A percentile compares a stretch with the other conserved stretches of the same genome.
These are phyloP conservation scores for Clarias batrachus DNA, from an alignment of 2,113 vertebrate genomes.

Conservation along the genomic window DNA sequence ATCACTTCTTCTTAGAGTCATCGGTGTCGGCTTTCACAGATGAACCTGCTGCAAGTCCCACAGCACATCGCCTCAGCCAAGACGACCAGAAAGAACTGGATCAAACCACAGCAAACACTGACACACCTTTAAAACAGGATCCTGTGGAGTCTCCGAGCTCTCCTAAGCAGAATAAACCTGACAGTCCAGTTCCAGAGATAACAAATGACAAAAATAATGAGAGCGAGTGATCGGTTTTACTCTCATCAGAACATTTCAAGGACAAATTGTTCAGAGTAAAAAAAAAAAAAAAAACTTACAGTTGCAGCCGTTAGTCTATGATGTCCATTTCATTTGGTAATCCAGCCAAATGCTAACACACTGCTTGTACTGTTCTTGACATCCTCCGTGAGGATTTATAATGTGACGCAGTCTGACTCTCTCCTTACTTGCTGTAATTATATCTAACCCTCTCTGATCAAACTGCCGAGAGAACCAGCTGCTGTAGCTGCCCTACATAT, in stretches of 20 bases:
- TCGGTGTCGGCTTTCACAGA: conserved; percentile 42
- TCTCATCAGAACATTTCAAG: neutral
- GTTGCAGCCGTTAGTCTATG: neutral
- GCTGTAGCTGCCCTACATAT: neutral
- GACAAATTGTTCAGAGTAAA: neutral
- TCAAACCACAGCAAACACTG: conserved; percentile 27
- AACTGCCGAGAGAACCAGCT: neutral
- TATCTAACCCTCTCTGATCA: no score
- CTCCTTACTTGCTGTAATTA: neutral
- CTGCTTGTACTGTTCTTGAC: conserved; percentile 13
- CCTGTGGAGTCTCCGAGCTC: conserved; percentile 25
- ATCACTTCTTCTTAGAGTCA: conserved; percentile 33
- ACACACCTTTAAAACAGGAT: conserved; percentile 24
- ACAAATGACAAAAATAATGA: conserved; percentile 22
- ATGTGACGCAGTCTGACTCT: neutral
- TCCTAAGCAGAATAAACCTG: neutral
- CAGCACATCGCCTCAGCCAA: conserved; percentile 23
- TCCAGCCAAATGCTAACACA: neutral
- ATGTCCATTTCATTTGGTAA: neutral
- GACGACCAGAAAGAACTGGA: conserved; percentile 7
- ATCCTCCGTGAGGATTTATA: conserved; percentile 39
- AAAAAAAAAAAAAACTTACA: neutral
- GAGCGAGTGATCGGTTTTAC: conserved; percentile 21
- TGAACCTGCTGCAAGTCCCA: conserved; percentile 36
- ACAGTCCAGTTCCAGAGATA: neutral